These are phyloP conservation scores for Melanotaenia pygmaea DNA, from an alignment of 2,797 vertebrate genomes.

Conservation along the genomic window DNA sequence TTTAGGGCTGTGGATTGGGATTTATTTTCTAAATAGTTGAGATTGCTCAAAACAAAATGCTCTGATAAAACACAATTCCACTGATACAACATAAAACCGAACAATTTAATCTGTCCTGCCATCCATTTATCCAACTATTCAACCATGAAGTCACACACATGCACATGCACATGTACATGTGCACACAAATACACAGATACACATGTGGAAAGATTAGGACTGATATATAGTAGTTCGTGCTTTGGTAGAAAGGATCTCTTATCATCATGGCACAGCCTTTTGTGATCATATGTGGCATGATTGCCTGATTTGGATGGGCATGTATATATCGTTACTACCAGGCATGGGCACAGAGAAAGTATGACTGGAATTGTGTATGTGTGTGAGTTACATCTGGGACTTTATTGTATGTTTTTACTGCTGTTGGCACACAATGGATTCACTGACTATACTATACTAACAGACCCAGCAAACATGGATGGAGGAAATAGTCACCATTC, in stretches of 20 bases:
- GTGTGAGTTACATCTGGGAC: conserved; percentile 56
- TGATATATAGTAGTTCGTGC: conserved; percentile 51
- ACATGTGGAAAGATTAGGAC: conserved; percentile 50
- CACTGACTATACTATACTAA: conserved; percentile 60
- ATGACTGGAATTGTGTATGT: conserved; percentile 24
- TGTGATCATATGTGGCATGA: conserved; percentile 60
- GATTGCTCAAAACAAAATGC: conserved; percentile 27
- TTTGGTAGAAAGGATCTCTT: conserved; percentile 60
- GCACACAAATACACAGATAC: background rate
- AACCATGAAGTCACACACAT: conserved; percentile 24
- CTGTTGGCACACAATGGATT: conserved; percentile 62
- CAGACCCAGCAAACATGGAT: conserved; percentile 55
- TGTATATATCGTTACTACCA: conserved; percentile 48
- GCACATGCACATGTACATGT: conserved; percentile 6
- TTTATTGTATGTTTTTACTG: conserved; percentile 66
- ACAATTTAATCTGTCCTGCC: conserved; percentile 52
- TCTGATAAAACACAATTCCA: conserved; percentile 43
- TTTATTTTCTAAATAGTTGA: conserved; percentile 38
- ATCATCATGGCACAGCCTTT: conserved; percentile 66
- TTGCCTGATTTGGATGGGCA: conserved; percentile 56
- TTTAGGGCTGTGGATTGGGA: conserved; percentile 14
- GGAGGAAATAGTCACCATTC: conserved; percentile 45
- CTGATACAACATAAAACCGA: conserved; percentile 41
- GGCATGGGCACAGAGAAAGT: conserved; percentile 52
- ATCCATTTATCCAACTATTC: conserved; percentile 48